Base-by-base conservation (phyloP, 2,113 vertebrate species). In the Platysternon megacephalum region DNA sequence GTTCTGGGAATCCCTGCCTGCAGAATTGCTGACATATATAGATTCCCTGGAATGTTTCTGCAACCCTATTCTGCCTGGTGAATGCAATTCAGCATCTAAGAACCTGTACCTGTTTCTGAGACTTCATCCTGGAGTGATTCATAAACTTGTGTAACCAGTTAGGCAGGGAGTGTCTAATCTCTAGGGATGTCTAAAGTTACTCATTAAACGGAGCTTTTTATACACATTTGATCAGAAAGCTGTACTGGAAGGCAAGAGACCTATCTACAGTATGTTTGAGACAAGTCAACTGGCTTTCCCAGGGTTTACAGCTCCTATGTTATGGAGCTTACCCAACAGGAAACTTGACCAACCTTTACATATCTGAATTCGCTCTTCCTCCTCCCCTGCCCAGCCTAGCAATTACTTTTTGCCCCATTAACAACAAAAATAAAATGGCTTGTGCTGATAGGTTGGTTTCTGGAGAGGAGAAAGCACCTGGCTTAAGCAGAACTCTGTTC, bases 81-180 rank as follows among this genome's bases (percentile, higher is more conserved):
- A 55, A 1, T 82, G 8, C 26, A 39, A 46, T 51, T 85, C 5
- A 22, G 85, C 48, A 52, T 48, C 55, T 42, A 0, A 0, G 35
- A 87, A 3, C 35, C 32, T 95, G 51, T 72, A 49, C 78, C 90
- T 22, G 3, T 29, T 44, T 1, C 68, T 61, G 46, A 6, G 91
- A 78, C 55, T 35, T 72, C 44, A 58, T 90, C 94, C 21, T 29
- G 1, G 65, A 42, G 94, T 97, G 97, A 97, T 96, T 97, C 94
- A 96, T 79, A 76, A 90, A 93, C 94, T 85, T 17, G 49, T 13
- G 85, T 5, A 87, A 97, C 96, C 87, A 76, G 92, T 97, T 84
- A 61, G 32, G 1, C 35, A 8, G 68, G 97, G 94, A 96, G 93
- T 96, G 92, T 92, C 94, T 44, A 79, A 81, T 89, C 2, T 93